Evolutionary conservation across 2,888 invertebrate species (phyloP), one percentile per base, ranked within the genome.

Genomic region (Agonum fuliginosum): DNA sequence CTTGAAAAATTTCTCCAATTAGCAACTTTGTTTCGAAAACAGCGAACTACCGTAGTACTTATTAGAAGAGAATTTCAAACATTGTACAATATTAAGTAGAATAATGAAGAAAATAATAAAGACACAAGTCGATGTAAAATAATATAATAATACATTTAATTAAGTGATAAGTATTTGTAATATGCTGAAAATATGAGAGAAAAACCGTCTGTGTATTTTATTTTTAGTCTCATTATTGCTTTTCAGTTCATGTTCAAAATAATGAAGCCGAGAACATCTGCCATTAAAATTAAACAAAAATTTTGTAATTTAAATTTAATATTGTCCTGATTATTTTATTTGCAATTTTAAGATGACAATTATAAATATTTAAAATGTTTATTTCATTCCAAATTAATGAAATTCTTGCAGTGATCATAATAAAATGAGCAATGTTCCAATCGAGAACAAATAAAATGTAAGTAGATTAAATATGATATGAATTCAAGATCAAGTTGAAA

Each of bases 381-480:
- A n/a, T n/a, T n/a, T n/a, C n/a, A n/a, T n/a, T n/a, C n/a, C n/a
- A n/a, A n/a, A n/a, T n/a, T n/a, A n/a, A n/a, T n/a, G n/a, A n/a
- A n/a, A n/a, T n/a, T n/a, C n/a, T n/a, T n/a, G n/a, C n/a, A n/a
- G n/a, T n/a, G 1, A 37, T 8, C 0, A 3, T 10, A 54, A 54
- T 22, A 54, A 54, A 54, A 54, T 54, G 54, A 54, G 12, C 54
- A 54, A 24, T 22, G 22, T 8, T n/a, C 1, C 2, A 22, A 37
- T n/a, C 37, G 54, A 54, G 24, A 37, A 37, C 37, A 24, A 54
- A 54, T 54, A 24, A 54, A 54, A 54, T 24, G 54, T 3, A 54
- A 54, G 54, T n/a, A 54, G 24, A 54, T 54, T 0, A 54, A 54
- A n/a, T 54, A 54, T 54, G 22, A 54, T 24, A 24, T 54, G 22